Percentiles rank a stretch among this genome's conserved stretches.
These are phyloP conservation scores for Caenorhabditis inopinata DNA, from an alignment of 1,140 invertebrate species.

Conservation along the genomic window DNA sequence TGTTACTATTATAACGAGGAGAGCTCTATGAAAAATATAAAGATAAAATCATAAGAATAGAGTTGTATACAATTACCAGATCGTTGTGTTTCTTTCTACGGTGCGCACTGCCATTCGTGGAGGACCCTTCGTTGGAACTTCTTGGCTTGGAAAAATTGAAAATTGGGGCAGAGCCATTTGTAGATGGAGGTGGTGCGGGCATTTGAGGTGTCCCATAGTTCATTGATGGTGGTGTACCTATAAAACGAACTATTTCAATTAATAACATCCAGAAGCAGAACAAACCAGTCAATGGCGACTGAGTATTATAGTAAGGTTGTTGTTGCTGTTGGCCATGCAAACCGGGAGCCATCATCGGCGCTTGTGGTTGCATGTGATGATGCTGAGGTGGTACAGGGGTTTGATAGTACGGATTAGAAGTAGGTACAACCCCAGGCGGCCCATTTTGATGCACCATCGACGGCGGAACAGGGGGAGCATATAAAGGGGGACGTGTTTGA, in stretches of 20 bases:
- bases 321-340: constrained; percentile 18
- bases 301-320: constrained; percentile 17
- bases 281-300: not conserved
- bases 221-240: not conserved
- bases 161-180: not conserved
- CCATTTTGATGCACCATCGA: not conserved
- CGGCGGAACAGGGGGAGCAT: not conserved
- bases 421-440: constrained; percentile 5
- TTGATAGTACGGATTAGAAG: constrained; percentile 7
- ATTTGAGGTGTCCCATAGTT: not conserved
- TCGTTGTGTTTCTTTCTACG: constrained; percentile 20
- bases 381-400: not conserved
- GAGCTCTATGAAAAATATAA: not conserved
- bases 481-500: not conserved
- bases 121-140: not conserved
- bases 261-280: too few relatives aligned
- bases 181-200: not conserved
- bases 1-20: not conserved
- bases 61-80: not conserved
- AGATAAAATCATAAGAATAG: not conserved
- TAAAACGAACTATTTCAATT: too few relatives aligned
- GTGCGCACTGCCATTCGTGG: not conserved
- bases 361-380: constrained; percentile 17
- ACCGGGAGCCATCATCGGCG: not conserved
- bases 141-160: constrained; percentile 20